Evolutionary conservation across 2,113 vertebrate genomes (phyloP), one percentile per base, ranked within the genome.

Genomic region (Orthochromis malagaraziensis): DNA sequence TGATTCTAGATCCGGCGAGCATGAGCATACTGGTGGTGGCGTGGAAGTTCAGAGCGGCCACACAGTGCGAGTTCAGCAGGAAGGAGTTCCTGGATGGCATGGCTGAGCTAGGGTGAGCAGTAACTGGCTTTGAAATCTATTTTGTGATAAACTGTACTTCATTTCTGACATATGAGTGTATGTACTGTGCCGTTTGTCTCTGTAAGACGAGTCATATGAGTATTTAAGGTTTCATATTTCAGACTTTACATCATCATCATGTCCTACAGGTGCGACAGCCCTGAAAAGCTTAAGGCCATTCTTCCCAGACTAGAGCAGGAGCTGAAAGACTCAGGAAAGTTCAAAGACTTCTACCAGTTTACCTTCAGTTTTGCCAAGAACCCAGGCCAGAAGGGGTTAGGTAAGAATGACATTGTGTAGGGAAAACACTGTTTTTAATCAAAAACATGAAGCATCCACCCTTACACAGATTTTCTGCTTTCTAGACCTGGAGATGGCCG

Each of bases 261-360:
- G 65, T 92, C 88, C 21, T 47, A 58, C 91, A 99, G 98, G 92
- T 99, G 98, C 90, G 98, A 99, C 89, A 98, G 97, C 91, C 97
- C 97, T 24, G 98, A 98, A 73, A 98, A 98, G 91, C 96, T 99
- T 33, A 97, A 97, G 92, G 92, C 97, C 24, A 94, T 97, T 55
- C 97, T 99, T 82, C 98, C 98, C 55, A 96, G 97, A 89, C 89
- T 98, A 93, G 98, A 99, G 89, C 98, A 97, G 91, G 98, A 99
- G 87, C 95, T 98, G 40, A 98, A 98, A 95, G 98, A 98, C 93
- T 95, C 96, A 6, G 95, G 94, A 29, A 99, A 98, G 91, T 98
- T 99, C 92, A 99, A 98, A 96, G 98, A 99, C 89, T 98, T 99
- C 90, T 99, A 99, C 95, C 98, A 99, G 89, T 98, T 99, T 95